Evolutionary conservation across 1,140 invertebrate species (phyloP).

Genomic region (Cepaea nemoralis): DNA sequence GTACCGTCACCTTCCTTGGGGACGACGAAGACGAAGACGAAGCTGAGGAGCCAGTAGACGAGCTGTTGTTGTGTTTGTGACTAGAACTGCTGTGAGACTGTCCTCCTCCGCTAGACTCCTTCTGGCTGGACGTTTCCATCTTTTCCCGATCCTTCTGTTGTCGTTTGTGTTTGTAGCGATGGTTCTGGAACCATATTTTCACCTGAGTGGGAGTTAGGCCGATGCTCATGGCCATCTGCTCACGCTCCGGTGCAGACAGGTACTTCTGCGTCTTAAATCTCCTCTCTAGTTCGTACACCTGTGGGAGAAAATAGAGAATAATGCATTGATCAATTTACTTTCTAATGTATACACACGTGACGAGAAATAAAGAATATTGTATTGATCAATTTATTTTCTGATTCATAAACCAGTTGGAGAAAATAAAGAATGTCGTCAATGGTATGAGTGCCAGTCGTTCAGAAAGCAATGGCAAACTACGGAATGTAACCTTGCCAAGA

Average conservation of each 20-base stretch:
- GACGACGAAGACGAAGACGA: conserved; percentile 35
- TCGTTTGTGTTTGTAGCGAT: conserved; percentile 80
- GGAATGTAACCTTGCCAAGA: too few species aligned
- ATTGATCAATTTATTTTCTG: too few species aligned
- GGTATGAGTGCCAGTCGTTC: too few species aligned
- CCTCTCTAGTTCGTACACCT: conserved; percentile 87
- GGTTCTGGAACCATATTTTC: conserved; percentile 96
- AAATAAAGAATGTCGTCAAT: too few species aligned
- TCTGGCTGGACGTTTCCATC: conserved; percentile 51
- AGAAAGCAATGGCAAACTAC: too few species aligned
- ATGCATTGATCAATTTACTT: too few species aligned
- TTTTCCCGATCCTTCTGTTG: conserved; percentile 75
- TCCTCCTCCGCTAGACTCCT: conserved; percentile 34
- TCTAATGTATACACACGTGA: neutral
- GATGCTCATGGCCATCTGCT: conserved; percentile 93
- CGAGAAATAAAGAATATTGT: too few species aligned
- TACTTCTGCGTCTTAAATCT: conserved; percentile 96
- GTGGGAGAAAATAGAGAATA: neutral
- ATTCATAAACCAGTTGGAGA: too few species aligned
- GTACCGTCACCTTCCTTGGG: conserved; percentile 91
- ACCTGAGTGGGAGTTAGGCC: conserved; percentile 89
- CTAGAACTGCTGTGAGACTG: conserved; percentile 14
- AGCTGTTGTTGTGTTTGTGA: conserved; percentile 17
- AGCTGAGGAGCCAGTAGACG: conserved; percentile 11
- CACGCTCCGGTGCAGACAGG: conserved; percentile 93